phyloP scores from a whole-genome alignment of 2,888 invertebrate species.

The Malthinus seriepunctatus region DNA sequence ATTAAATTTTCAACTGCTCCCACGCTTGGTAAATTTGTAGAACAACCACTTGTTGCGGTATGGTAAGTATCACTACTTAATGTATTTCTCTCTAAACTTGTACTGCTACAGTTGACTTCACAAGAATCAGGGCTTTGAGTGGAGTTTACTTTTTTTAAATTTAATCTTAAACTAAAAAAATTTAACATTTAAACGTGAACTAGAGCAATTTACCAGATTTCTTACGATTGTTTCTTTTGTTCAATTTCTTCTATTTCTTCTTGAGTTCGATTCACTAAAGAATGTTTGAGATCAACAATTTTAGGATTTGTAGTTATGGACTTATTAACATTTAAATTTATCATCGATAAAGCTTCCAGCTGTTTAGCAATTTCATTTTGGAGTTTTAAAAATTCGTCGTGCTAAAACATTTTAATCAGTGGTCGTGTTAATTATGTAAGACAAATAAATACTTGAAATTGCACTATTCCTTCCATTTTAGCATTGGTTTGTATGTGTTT shows the following conservation, averaged over 20 bases:
- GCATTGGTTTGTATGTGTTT: conserved; percentile 69
- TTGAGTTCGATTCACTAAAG: conserved; percentile 55
- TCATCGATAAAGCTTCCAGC: too few relatives aligned
- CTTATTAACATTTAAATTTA: too few relatives aligned
- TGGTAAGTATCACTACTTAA: conserved; percentile 72
- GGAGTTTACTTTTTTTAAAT: conserved; percentile 60
- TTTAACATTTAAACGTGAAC: background rate
- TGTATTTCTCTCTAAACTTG: conserved; percentile 42
- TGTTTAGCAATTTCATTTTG: too few relatives aligned
- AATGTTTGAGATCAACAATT: conserved; percentile 47
- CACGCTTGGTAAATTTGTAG: conserved; percentile 34
- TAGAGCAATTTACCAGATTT: conserved; percentile 10
- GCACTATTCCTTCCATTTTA: conserved; percentile 69
- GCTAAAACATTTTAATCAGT: background rate
- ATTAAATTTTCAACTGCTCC: conserved; percentile 48
- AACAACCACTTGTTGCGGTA: conserved; percentile 64
- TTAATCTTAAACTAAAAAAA: conserved; percentile 65
- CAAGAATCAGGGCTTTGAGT: conserved; percentile 46
- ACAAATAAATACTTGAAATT: conserved; percentile 68
- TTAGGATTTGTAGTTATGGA: background rate
- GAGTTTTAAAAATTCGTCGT: conserved; percentile 4
- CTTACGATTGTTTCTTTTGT: conserved; percentile 58
- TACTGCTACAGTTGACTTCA: conserved; percentile 48
- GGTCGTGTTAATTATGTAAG: background rate
- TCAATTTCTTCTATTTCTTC: conserved; percentile 59